Conservation (phyloP, 30 jellyfish, hydroid and myxozoan species). For the Turritopsis dohrnii region DNA sequence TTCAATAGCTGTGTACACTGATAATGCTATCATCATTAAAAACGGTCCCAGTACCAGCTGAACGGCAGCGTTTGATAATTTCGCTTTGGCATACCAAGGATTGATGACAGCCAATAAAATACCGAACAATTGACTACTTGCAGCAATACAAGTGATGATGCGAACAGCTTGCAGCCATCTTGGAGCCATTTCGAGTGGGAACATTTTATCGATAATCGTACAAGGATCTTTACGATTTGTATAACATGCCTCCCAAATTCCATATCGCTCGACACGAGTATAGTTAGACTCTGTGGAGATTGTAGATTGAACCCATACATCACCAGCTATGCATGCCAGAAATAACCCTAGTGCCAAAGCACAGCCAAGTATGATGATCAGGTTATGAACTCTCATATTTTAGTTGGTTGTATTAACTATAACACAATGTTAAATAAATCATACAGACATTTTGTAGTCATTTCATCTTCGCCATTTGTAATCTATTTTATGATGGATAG, state of each 20-base stretch:
- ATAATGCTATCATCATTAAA: background rate
- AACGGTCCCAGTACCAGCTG: background rate
- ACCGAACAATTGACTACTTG: background rate
- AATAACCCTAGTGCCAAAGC: background rate
- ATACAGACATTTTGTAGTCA: background rate
- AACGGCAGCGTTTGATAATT: background rate
- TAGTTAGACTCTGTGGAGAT: background rate
- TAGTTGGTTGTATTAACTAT: background rate
- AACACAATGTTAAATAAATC: background rate
- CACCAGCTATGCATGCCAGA: background rate
- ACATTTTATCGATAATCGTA: background rate
- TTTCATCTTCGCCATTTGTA: too few relatives aligned
- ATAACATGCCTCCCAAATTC: background rate
- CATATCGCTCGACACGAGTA: background rate
- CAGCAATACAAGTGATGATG: background rate
- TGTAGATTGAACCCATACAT: background rate
- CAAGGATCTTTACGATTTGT: background rate
- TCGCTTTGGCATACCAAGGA: background rate
- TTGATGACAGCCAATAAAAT: background rate
- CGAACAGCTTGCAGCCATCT: background rate
- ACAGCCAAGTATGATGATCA: background rate
- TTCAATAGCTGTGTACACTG: background rate
- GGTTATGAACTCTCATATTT: background rate
- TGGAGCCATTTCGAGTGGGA: background rate
- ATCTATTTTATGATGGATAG: too few relatives aligned